Evolutionary conservation across 2,888 invertebrate species (phyloP).

Genomic region (Caprella mutica): DNA sequence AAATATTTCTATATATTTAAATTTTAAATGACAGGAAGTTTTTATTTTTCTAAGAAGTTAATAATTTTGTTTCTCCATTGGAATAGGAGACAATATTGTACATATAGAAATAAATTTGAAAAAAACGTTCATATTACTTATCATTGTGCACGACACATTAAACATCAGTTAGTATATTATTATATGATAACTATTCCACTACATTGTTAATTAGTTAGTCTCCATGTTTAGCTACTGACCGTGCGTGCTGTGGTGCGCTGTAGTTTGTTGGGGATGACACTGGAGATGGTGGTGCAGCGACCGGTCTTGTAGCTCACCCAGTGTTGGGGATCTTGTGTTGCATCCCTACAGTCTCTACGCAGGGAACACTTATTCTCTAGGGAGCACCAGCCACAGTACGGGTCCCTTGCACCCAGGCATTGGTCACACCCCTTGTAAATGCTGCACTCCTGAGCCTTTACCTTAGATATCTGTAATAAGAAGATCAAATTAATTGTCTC

Average conservation of each 20-base stretch:
- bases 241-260: conserved; percentile 87
- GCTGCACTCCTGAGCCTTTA: conserved; percentile 86
- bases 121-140: no score
- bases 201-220: no score
- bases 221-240: no score
- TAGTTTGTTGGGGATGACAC: conserved; percentile 68
- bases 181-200: no score
- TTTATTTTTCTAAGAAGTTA: no score
- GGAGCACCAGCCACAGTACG: conserved; percentile 96
- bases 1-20: no score
- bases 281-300: conserved; percentile 77
- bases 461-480: conserved; percentile 58
- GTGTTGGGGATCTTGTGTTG: conserved; percentile 79
- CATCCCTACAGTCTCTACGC: conserved; percentile 75
- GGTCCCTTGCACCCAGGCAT: conserved; percentile 86
- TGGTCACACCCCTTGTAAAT: conserved; percentile 81
- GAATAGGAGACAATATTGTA: no score
- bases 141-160: no score
- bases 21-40: no score
- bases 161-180: no score
- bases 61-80: no score
- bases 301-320: conserved; percentile 96
- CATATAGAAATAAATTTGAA: no score
- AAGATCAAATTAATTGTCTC: conserved; percentile 6
- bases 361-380: conserved; percentile 84